A percentile compares a stretch with the other conserved stretches of the same genome.
These are phyloP conservation scores for Phrynocephalus versicolor DNA, from an alignment of 2,113 vertebrate species.

Conservation along the genomic window DNA sequence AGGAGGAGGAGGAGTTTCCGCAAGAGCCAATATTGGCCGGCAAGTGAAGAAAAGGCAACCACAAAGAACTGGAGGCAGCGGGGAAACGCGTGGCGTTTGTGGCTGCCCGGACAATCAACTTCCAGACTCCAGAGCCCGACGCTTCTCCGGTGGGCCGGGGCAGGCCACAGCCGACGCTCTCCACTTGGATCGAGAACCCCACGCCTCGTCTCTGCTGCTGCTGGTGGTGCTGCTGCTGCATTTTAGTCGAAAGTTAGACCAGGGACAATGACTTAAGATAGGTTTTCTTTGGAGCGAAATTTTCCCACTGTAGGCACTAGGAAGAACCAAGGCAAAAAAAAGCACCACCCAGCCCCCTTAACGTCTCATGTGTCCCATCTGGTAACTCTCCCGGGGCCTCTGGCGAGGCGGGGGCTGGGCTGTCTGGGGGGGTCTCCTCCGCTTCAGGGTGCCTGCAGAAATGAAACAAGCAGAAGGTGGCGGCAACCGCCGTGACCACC, in stretches of 20 bases:
- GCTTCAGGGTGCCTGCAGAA: conserved; percentile 89
- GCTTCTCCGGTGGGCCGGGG: conserved; percentile 68
- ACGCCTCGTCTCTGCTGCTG: conserved; percentile 16
- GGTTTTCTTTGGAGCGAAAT: conserved; percentile 97
- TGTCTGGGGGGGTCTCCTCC: conserved; percentile 84
- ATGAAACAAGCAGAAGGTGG: background rate
- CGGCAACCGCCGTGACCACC: no score
- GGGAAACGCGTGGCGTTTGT: conserved; percentile 51
- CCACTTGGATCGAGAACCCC: conserved; percentile 70
- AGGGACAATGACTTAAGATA: conserved; percentile 82
- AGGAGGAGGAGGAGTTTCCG: conserved; percentile 61
- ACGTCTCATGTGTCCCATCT: conserved; percentile 91
- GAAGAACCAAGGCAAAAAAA: conserved; percentile 91
- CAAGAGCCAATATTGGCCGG: conserved; percentile 77
- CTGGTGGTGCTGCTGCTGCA: conserved; percentile 52
- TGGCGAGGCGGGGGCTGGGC: conserved; percentile 86
- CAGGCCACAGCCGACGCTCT: conserved; percentile 67
- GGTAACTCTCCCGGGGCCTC: conserved; percentile 85
- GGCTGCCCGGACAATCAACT: conserved; percentile 68
- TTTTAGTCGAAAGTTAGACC: conserved; percentile 69
- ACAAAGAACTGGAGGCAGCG: conserved; percentile 69
- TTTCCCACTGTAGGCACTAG: conserved; percentile 96
- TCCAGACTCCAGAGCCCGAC: conserved; percentile 69
- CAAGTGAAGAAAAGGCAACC: conserved; percentile 82
- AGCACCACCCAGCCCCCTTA: conserved; percentile 74